Base-by-base conservation (phyloP, 2,888 invertebrate genomes). In the Calameuta filiformis region DNA sequence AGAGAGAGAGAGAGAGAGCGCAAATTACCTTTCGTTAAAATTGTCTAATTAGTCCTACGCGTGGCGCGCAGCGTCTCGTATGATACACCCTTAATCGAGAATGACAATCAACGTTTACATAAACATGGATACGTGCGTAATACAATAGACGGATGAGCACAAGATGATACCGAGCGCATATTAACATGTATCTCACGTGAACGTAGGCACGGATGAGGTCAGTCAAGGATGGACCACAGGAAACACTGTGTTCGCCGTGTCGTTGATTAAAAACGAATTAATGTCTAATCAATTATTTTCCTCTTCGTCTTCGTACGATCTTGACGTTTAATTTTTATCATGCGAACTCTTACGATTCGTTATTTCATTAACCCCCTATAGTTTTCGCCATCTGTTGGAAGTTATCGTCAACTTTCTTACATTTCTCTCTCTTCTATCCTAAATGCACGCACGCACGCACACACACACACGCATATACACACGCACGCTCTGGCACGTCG, bases 261-360 rank as follows among this genome's bases (percentile, higher is more conserved):
- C 56, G 56, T 56, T 56, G 23, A 56, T 56, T 56, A 56, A 56
- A 56, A 56, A 56, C 56, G 56, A 56, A 56, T 56, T 56, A 56
- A 56, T 56, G 15, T 56, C 56, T 56, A 56, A 75, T 75, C 40
- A 23, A 40, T 35, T 74, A 40, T 74, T 12, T 74, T 75, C 23
- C 33, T 30, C 30, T 30, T 74, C 40, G 33, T 30, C 30, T 12
- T 74, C 40, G 33, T 76, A 33, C 23, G 23, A 56, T 56, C 23
- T 56, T 23, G 0, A 56, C 23, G 56, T 23, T 56, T 23, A 9
- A 56, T 56, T 23, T 56, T 56, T 23, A 15, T 56, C 56, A 23
- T 23, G 0, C 15, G 1, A 56, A 23, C 23, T 56, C 9, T 56
- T 56, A 56, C 23, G 2, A 56, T 56, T 56, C 56, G 56, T 56